These are phyloP conservation scores for Lomographa bimaculata DNA, from an alignment of 2,888 invertebrate species.

Conservation along the genomic window DNA sequence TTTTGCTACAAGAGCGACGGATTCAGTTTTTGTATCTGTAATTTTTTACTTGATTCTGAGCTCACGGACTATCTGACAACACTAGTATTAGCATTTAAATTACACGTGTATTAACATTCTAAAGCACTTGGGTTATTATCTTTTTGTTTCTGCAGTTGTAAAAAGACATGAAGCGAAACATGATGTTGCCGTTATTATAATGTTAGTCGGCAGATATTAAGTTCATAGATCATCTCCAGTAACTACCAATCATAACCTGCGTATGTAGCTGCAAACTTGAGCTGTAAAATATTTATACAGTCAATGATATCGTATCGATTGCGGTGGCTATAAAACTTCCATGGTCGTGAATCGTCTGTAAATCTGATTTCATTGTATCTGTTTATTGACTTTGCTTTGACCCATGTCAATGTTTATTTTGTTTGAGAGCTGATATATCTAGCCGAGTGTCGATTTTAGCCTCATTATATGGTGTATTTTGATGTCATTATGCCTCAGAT, in stretches of 20 bases:
- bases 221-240: slow-evolving; percentile 9
- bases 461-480: slow-evolving; percentile 3
- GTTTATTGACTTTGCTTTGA: slow-evolving; percentile 16
- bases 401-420: slow-evolving; percentile 14
- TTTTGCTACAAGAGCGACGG: too few species aligned
- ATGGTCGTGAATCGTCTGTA: slow-evolving; percentile 16
- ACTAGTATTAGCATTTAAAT: slow-evolving; percentile 31
- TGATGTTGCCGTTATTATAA: slow-evolving; percentile 1
- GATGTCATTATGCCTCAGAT: neutral
- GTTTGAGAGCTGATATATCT: slow-evolving; percentile 10
- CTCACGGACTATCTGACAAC: too few species aligned
- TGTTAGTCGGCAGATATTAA: neutral
- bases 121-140: slow-evolving; percentile 7
- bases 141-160: slow-evolving; percentile 12
- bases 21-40: too few species aligned
- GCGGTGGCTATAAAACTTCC: slow-evolving; percentile 14
- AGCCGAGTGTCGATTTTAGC: slow-evolving; percentile 9
- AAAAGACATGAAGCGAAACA: slow-evolving; percentile 9
- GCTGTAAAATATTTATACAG: slow-evolving; percentile 17
- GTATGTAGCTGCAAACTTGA: slow-evolving; percentile 3
- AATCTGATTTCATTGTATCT: slow-evolving; percentile 17
- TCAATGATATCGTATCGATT: slow-evolving; percentile 17
- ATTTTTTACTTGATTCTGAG: too few species aligned
- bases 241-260: slow-evolving; percentile 8
- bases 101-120: slow-evolving; percentile 4